These are phyloP conservation scores for Diploscapter pachys DNA, from an alignment of 1,140 invertebrate genomes.

Conservation along the genomic window DNA sequence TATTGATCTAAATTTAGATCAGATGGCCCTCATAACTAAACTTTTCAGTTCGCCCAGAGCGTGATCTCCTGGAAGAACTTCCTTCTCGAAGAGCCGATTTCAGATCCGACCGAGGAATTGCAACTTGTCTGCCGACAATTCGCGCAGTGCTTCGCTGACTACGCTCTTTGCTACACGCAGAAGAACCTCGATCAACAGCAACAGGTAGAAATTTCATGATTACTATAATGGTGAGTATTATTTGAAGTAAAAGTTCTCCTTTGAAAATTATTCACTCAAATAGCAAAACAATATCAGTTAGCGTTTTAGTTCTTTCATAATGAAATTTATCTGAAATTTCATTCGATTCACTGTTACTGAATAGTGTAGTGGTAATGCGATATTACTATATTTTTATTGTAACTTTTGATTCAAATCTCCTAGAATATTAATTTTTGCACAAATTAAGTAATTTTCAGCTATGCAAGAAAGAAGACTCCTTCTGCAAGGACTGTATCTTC, in stretches of 20 bases:
- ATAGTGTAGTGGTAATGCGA: neutral
- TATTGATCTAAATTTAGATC: too few relatives aligned
- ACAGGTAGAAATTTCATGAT: neutral
- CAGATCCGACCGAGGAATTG: slow-evolving; percentile 23
- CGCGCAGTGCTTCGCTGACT: slow-evolving; percentile 24
- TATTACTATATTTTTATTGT: neutral
- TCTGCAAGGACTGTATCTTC: slow-evolving; percentile 9
- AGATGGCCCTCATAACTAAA: too few relatives aligned
- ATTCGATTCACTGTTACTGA: neutral
- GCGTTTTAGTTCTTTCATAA: neutral
- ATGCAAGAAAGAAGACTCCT: neutral
- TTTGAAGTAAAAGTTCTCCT: too few relatives aligned
- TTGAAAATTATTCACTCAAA: too few relatives aligned
- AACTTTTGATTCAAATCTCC: neutral
- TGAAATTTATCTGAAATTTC: neutral
- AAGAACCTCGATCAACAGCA: slow-evolving; percentile 20
- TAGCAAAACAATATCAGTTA: neutral
- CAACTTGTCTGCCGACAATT: slow-evolving; percentile 25
- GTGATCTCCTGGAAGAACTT: slow-evolving; percentile 28
- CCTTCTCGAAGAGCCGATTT: slow-evolving; percentile 22
- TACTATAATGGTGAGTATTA: too few relatives aligned
- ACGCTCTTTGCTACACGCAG: slow-evolving; percentile 24
- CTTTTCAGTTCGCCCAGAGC: slow-evolving; percentile 23
- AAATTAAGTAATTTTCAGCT: too few relatives aligned
- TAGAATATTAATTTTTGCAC: neutral